These are phyloP conservation scores for Invenusta paracnida DNA, from an alignment of 2,888 invertebrate genomes.

Conservation along the genomic window DNA sequence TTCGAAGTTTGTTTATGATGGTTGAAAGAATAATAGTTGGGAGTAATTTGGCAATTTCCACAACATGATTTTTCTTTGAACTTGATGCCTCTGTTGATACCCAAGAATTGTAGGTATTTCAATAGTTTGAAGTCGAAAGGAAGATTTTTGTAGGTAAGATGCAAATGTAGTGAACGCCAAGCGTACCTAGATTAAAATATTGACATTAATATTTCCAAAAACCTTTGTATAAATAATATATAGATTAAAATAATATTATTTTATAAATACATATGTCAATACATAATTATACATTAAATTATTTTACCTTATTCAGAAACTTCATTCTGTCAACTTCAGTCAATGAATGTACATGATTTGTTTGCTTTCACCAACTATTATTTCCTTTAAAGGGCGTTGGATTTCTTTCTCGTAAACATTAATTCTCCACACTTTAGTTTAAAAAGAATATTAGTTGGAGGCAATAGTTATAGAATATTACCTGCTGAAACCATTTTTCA, in stretches of 20 bases:
- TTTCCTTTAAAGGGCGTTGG: not conserved
- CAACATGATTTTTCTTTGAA: not conserved
- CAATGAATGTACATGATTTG: not conserved
- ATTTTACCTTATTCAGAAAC: not conserved
- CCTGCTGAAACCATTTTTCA: too few species aligned
- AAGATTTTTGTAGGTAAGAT: not conserved
- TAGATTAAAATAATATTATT: too few species aligned
- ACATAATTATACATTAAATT: too few species aligned
- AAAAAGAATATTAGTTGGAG: too few species aligned
- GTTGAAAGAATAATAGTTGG: not conserved
- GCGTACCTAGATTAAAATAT: too few species aligned
- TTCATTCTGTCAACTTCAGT: not conserved
- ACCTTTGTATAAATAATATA: too few species aligned
- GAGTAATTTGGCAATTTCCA: not conserved
- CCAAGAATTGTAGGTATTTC: not conserved
- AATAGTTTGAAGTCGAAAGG: not conserved
- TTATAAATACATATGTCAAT: too few species aligned
- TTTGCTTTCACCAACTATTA: not conserved
- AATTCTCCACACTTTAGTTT: not conserved
- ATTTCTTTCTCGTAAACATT: not conserved
- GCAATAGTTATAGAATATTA: too few species aligned
- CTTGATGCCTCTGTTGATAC: not conserved
- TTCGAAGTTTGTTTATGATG: not conserved
- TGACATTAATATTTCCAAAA: too few species aligned
- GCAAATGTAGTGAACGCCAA: not conserved